A percentile compares a stretch with the other conserved stretches of the same genome.
These are phyloP conservation scores for Otocyon megalotis DNA, from an alignment of 2,113 vertebrate genomes.

Conservation along the genomic window DNA sequence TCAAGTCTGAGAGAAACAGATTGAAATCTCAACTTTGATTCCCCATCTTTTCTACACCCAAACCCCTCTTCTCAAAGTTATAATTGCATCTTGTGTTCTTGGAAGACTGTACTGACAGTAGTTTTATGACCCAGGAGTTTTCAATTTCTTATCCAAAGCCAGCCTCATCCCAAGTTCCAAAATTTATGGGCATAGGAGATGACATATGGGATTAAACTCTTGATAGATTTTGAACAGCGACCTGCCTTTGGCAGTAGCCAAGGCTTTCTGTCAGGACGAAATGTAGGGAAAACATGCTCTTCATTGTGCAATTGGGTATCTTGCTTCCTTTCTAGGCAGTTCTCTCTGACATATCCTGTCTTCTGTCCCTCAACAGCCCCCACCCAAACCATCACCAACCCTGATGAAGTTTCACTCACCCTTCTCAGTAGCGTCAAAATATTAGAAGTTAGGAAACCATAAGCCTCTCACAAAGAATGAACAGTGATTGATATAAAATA, in stretches of 20 bases:
- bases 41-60: background rate
- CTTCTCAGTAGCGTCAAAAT: background rate
- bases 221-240: constrained; percentile 29
- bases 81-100: constrained; percentile 60
- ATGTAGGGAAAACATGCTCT: background rate
- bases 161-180: constrained; percentile 31
- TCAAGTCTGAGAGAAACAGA: background rate
- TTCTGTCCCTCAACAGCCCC: background rate
- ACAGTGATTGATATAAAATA: background rate
- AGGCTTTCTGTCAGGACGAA: background rate
- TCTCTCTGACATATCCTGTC: background rate
- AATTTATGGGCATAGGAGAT: constrained; percentile 74
- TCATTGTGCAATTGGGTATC: background rate
- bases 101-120: constrained; percentile 60
- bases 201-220: constrained; percentile 66
- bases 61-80: constrained; percentile 25
- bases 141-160: constrained; percentile 79
- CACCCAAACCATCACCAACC: background rate
- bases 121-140: constrained; percentile 76
- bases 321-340: background rate
- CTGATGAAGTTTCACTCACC: background rate
- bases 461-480: background rate
- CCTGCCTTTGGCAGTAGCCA: constrained; percentile 15
- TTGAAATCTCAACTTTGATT: constrained; percentile 31
- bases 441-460: background rate